Evolutionary conservation across 2,888 invertebrate genomes (phyloP).

Genomic region (Pyralis farinalis): DNA sequence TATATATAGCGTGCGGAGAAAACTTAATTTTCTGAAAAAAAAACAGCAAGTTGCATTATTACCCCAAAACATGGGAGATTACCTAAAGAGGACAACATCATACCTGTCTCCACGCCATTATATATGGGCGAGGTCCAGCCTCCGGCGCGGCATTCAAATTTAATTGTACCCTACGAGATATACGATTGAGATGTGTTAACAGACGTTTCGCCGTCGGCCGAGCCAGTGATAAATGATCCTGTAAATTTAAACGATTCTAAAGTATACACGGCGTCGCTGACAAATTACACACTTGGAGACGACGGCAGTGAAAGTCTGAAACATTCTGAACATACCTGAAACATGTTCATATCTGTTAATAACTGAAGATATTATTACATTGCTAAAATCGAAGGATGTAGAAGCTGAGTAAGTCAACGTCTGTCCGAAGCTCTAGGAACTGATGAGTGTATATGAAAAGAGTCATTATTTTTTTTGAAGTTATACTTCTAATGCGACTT

Average conservation of each 20-base stretch:
- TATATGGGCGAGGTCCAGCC: constrained; percentile 28
- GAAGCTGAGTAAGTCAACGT: too few relatives aligned
- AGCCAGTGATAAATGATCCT: constrained; percentile 23
- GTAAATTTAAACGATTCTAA: constrained; percentile 12
- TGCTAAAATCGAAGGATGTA: too few relatives aligned
- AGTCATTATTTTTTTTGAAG: too few relatives aligned
- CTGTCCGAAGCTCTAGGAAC: too few relatives aligned
- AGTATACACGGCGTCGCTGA: constrained; percentile 8
- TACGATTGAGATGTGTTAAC: constrained; percentile 49
- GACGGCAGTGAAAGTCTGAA: background rate
- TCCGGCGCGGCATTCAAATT: constrained; percentile 30
- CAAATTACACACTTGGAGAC: constrained; percentile 7
- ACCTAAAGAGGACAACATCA: constrained; percentile 16
- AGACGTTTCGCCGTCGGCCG: constrained; percentile 9
- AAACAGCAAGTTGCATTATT: background rate
- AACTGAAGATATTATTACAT: too few relatives aligned
- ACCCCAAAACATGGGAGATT: constrained; percentile 1
- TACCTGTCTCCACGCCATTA: constrained; percentile 18
- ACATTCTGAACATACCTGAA: too few relatives aligned
- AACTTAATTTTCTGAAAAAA: too few relatives aligned
- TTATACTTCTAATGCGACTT: too few relatives aligned
- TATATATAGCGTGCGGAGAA: too few relatives aligned
- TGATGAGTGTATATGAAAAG: too few relatives aligned
- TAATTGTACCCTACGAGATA: constrained; percentile 40
- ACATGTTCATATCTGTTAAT: too few relatives aligned